phyloP scores from a whole-genome alignment of 2,113 vertebrate species.

The Theristicus caerulescens region DNA sequence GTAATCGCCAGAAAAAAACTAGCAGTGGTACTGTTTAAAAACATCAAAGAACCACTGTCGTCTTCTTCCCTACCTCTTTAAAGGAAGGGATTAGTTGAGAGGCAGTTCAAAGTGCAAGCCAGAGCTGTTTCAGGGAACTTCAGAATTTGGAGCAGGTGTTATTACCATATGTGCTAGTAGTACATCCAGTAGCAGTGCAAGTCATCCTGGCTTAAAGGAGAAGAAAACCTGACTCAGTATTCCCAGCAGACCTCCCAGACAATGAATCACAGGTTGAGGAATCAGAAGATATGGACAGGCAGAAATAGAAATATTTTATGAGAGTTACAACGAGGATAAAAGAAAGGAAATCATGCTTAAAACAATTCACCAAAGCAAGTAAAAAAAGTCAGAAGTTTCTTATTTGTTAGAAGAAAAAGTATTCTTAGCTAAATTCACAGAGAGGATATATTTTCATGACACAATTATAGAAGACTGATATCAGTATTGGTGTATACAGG shows the following conservation, averaged over 20 bases:
- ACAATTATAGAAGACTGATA: background rate
- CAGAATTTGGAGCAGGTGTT: slow-evolving; percentile 62
- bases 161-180: slow-evolving; percentile 54
- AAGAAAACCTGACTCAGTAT: slow-evolving; percentile 54
- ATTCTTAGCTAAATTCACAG: background rate
- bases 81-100: slow-evolving; percentile 57
- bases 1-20: background rate
- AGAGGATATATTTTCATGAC: background rate
- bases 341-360: background rate
- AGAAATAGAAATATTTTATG: slow-evolving; percentile 25
- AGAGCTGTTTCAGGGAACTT: slow-evolving; percentile 34
- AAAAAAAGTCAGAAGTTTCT: background rate
- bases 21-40: slow-evolving; percentile 44
- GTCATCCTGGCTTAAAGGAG: slow-evolving; percentile 48
- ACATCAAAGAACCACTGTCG: slow-evolving; percentile 38
- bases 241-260: slow-evolving; percentile 30
- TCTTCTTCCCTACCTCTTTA: slow-evolving; percentile 45
- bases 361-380: background rate
- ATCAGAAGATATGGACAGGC: background rate
- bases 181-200: slow-evolving; percentile 51
- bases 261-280: slow-evolving; percentile 42
- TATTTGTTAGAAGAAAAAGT: background rate
- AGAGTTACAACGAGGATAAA: background rate
- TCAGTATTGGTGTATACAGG: background rate
- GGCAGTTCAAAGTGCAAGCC: slow-evolving; percentile 59